A percentile compares a stretch with the other conserved stretches of the same genome.
Evolutionary conservation across 2,797 vertebrate genomes (phyloP).

Genomic region (Falco naumanni): DNA sequence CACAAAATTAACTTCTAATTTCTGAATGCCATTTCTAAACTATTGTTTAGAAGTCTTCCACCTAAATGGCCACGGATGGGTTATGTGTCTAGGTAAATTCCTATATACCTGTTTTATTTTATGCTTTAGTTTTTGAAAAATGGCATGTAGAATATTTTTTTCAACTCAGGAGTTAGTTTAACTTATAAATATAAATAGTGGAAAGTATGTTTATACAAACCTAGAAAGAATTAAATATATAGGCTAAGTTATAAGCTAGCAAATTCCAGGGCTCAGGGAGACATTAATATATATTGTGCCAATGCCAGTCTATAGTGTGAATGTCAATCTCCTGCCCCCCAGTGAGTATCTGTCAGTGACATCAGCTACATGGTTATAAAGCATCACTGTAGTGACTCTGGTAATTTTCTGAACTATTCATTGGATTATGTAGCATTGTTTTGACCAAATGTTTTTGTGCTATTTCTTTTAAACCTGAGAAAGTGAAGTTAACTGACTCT

Average conservation of each 20-base stretch:
- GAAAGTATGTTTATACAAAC: background rate
- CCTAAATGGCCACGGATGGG: background rate
- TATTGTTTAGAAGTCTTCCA: background rate
- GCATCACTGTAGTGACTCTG: background rate
- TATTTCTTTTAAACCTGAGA: background rate
- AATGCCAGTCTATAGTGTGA: background rate
- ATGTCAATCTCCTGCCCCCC: background rate
- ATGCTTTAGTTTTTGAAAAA: background rate
- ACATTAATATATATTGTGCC: too few species aligned
- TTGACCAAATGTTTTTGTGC: background rate
- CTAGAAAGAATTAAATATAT: background rate
- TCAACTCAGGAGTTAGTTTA: background rate
- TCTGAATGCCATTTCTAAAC: background rate
- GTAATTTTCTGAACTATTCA: background rate
- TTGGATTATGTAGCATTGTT: background rate
- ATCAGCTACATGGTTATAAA: background rate
- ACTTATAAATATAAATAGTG: background rate
- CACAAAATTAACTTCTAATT: slow-evolving; percentile 14
- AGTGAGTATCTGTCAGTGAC: background rate
- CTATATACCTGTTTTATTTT: background rate
- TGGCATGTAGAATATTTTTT: background rate
- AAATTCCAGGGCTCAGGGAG: background rate
- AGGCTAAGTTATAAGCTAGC: background rate
- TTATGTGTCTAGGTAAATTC: background rate
- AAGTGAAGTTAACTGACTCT: background rate